Conservation (phyloP, 2,797 vertebrate genomes). For the Anguilla pacifica region DNA sequence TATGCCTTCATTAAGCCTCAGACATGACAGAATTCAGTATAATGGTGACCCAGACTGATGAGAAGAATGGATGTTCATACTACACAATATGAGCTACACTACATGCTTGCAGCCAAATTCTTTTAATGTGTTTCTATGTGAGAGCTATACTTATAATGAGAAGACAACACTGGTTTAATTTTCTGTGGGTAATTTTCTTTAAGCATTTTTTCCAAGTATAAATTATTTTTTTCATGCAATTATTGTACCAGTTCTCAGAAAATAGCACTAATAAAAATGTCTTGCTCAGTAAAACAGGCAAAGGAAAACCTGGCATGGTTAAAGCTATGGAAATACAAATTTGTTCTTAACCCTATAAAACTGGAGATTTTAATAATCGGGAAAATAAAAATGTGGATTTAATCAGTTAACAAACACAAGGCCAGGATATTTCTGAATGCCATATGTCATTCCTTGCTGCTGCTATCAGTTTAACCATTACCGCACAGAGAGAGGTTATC, state of each 20-base stretch:
- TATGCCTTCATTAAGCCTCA: not conserved
- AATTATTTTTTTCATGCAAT: not conserved
- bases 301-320: not conserved
- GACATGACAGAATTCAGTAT: not conserved
- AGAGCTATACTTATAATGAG: not conserved
- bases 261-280: not conserved
- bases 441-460: conserved; percentile 27
- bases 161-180: not conserved
- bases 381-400: not conserved
- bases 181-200: not conserved
- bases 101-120: not conserved
- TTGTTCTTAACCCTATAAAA: not conserved
- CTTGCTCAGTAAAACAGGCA: not conserved
- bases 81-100: not conserved
- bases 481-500: conserved; percentile 31
- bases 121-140: not conserved
- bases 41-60: not conserved
- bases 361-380: not conserved
- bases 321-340: conserved; percentile 25
- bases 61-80: not conserved
- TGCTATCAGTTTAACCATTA: conserved; percentile 23
- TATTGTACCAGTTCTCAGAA: not conserved
- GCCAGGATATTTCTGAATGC: conserved; percentile 28
- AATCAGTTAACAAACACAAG: conserved; percentile 21
- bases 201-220: not conserved